Conservation (phyloP, 53 echinoderm and acorn worm species). For the Crossaster papposus region DNA sequence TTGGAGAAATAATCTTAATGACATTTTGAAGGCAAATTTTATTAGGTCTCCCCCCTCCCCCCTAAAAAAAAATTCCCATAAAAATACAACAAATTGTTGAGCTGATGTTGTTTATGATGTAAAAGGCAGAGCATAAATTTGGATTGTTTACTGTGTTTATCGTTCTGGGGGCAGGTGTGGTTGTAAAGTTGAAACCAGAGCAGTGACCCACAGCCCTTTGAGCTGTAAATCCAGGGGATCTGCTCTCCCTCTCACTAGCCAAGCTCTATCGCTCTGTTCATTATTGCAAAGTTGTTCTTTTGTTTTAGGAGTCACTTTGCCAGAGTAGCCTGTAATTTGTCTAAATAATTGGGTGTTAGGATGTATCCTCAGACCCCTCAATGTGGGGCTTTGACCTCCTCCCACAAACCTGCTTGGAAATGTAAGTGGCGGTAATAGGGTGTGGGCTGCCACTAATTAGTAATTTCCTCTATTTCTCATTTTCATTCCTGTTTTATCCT, state of each 20-base stretch:
- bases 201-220: not conserved
- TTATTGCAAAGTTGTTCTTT: not conserved
- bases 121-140: constrained; percentile 6
- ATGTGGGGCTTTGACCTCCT: not conserved
- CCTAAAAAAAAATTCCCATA: too few species aligned
- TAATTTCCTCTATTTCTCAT: too few species aligned
- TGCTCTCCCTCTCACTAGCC: not conserved
- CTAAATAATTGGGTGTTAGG: not conserved
- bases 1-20: not conserved
- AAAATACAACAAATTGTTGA: not conserved
- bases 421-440: too few species aligned
- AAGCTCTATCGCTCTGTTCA: too few species aligned
- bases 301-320: not conserved
- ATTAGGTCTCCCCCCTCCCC: too few species aligned
- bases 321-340: not conserved
- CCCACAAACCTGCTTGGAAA: not conserved
- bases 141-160: constrained; percentile 21
- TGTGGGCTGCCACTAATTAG: too few species aligned
- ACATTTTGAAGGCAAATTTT: not conserved
- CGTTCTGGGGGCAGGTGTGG: constrained; percentile 33
- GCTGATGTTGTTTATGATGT: not conserved
- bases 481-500: too few species aligned
- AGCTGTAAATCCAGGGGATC: constrained; percentile 3
- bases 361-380: not conserved
- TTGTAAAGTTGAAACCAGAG: constrained; percentile 19